These are phyloP conservation scores for Cichladusa arquata DNA, from an alignment of 2,113 vertebrate species.

Conservation along the genomic window DNA sequence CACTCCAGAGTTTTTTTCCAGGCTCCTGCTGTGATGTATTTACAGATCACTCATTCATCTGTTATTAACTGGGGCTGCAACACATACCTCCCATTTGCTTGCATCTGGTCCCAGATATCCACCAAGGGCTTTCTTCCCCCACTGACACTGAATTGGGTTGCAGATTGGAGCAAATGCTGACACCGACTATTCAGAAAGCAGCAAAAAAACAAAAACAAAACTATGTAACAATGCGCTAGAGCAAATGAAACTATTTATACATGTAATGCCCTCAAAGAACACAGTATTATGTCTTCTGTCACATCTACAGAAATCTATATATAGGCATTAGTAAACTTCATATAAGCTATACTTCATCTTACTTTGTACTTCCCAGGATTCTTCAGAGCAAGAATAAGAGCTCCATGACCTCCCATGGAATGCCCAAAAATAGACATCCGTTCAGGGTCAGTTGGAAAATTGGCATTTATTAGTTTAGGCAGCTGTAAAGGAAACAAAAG, in stretches of 20 bases:
- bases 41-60: background rate
- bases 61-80: background rate
- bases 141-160: slow-evolving; percentile 91
- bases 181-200: slow-evolving; percentile 78
- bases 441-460: slow-evolving; percentile 87
- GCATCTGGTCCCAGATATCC: slow-evolving; percentile 90
- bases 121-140: slow-evolving; percentile 93
- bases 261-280: background rate
- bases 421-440: slow-evolving; percentile 87
- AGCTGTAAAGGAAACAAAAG: slow-evolving; percentile 70
- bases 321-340: background rate
- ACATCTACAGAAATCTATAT: background rate
- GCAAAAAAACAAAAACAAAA: background rate
- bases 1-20: background rate
- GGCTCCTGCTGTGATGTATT: background rate
- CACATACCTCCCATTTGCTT: slow-evolving; percentile 89
- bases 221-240: background rate
- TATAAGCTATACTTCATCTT: background rate
- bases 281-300: background rate
- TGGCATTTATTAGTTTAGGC: slow-evolving; percentile 87
- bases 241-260: background rate
- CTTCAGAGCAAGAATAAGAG: slow-evolving; percentile 86
- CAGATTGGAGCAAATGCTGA: slow-evolving; percentile 96
- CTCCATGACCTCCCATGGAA: slow-evolving; percentile 92
- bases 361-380: slow-evolving; percentile 93